Base-by-base conservation (phyloP, 1,140 invertebrate species). In the Drosophila watanabei region DNA sequence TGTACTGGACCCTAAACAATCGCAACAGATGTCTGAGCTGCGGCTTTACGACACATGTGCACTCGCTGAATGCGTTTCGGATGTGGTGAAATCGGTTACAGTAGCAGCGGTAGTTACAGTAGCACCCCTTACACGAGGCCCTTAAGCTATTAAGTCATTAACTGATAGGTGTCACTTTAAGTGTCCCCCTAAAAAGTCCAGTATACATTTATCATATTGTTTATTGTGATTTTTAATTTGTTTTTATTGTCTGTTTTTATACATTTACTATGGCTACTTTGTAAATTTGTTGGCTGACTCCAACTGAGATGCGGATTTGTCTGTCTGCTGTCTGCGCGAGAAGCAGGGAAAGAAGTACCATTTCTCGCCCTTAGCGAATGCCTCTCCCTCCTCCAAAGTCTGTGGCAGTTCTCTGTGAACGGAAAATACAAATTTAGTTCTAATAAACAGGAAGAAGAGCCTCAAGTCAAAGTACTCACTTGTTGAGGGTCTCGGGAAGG, bases 401-500 rank as follows among this genome's bases (percentile, higher is more conserved):
- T 95, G 93, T 1, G 95, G 95, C 5, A 95, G 86, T 49, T 82
- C 75, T 46, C 90, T 92, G n/a, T 13, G 30, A 30, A 37, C 2
- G 24, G 8, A 57, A 0, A 30, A 30, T 3, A 13, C 2, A 37
- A 2, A 16, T 51, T 30, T 13, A 11, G 3, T 16, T 4, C 3
- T 24, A 28, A 6, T 14, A 24, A 20, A 18, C 10, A 9, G 10
- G 8, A 11, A 20, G 14, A 30, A 8, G 28, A 16, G 14, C 33
- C 18, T 8, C 8, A 6, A 4, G 1, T 1, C 2, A 9, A 11
- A 30, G 6, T 14, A 82, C 86, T 80, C 35, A 92, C 85, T 94
- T 92, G 30, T 95, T 92, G 5, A 95, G 81, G 0, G 95, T 96
- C 89, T 96, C 95, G 4, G 95, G 95, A 28, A 96, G 87, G n/a